Evolutionary conservation across 2,113 vertebrate species (phyloP).

Genomic region (Macrotis lagotis): DNA sequence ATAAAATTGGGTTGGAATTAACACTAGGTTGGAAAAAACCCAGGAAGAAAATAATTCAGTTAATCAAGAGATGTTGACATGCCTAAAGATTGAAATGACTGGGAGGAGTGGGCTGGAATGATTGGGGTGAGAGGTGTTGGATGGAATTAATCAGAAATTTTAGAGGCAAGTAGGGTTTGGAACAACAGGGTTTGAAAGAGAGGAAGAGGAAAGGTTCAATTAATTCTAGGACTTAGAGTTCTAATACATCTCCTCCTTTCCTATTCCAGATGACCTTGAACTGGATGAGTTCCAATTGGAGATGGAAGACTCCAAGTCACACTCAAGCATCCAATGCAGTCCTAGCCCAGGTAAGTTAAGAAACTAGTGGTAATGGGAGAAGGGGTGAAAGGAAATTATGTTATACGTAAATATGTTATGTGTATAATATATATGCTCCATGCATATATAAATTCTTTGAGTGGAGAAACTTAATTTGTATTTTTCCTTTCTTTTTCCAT

Average conservation of each 20-base stretch:
- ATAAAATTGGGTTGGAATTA: not conserved
- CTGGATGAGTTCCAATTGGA: slow-evolving; percentile 92
- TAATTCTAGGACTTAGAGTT: not conserved
- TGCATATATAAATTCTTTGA: not conserved
- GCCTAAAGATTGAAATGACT: not conserved
- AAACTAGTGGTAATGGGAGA: not conserved
- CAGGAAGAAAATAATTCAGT: not conserved
- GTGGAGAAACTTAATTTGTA: not conserved
- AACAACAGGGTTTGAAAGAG: not conserved
- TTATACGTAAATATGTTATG: not conserved
- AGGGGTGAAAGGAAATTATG: not conserved
- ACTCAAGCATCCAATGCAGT: slow-evolving; percentile 91
- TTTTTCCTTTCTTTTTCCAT: not conserved
- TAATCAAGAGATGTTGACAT: not conserved
- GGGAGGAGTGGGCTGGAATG: not conserved
- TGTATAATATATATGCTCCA: not conserved
- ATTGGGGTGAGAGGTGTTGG: not conserved
- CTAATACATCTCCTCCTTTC: slow-evolving; percentile 34
- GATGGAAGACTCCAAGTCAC: slow-evolving; percentile 90
- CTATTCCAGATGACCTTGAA: slow-evolving; percentile 90
- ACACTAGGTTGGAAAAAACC: not conserved
- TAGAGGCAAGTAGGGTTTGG: not conserved
- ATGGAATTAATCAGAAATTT: not conserved
- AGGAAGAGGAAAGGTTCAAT: not conserved
- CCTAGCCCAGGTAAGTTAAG: slow-evolving; percentile 89